phyloP scores from a whole-genome alignment of 2,888 invertebrate species.

The Heliconius cydno region DNA sequence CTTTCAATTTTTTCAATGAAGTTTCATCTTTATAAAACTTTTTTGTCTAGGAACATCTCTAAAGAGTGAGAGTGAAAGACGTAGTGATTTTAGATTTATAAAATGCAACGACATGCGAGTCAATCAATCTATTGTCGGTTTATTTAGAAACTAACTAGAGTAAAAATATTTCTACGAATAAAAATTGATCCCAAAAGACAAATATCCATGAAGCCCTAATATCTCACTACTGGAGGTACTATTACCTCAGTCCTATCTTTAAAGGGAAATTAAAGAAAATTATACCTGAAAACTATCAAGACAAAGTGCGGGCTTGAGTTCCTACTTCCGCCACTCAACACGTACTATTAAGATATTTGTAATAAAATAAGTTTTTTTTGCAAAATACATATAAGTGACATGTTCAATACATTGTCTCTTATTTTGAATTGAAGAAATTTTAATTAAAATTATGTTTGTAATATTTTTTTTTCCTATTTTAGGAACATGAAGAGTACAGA shows the following conservation, averaged over 20 bases:
- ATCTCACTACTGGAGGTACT: too few relatives aligned
- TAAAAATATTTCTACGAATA: neutral
- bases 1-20: neutral
- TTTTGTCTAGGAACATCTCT: neutral
- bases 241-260: too few relatives aligned
- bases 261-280: too few relatives aligned
- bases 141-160: neutral
- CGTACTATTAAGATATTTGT: neutral
- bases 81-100: neutral
- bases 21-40: neutral
- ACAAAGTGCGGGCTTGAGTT: neutral
- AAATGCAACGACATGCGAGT: neutral
- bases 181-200: neutral
- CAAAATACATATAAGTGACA: neutral
- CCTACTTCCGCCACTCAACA: neutral
- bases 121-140: neutral
- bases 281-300: neutral
- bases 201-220: too few relatives aligned
- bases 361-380: neutral
- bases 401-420: neutral
- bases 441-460: neutral
- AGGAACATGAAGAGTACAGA: constrained; percentile 93
- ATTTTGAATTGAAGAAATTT: neutral
- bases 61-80: neutral
- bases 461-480: neutral